Base-by-base conservation (phyloP, 2,113 vertebrate species). In the Phaethon lepturus region DNA sequence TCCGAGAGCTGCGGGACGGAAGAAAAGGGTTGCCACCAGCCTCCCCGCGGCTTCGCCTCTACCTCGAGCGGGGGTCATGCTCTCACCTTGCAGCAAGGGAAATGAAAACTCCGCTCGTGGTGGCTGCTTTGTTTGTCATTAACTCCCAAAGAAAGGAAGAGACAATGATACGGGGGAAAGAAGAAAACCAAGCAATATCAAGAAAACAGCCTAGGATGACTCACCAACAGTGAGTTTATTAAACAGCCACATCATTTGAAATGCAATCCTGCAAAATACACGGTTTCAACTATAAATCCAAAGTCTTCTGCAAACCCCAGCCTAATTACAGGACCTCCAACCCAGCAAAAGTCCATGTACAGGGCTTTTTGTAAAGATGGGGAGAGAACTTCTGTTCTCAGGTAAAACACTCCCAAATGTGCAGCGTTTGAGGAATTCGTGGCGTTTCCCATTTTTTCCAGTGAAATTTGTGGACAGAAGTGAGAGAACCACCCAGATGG, bases 1-100 rank as follows among this genome's bases (percentile, higher is more conserved):
- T 38, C 17, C 40, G 52, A 10, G 66, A 28, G n/a, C 44, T 17
- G 28, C 1, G 0, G 52, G 17, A 55, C 4, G 14, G 44, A 69
- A 77, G 71, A 22, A 22, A 20, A 55, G 20, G 16, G 23, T 10
- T 44, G 14, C 19, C 35, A 63, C 22, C 38, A 49, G 33, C 33
- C 35, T 40, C 59, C 49, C 66, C 40, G 35, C 60, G 81, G 52
- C 53, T 38, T 85, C 35, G 31, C 6, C 38, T 38, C 26, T 22
- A 16, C 26, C 29, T 52, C 13, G 45, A 44, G 24, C 29, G 11
- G 7, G 11, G 35, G 38, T 15, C n/a, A 38, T 14, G 25, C 13
- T n/a, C n/a, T 66, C 29, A n/a, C 20, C n/a, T 40, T 45, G 40
- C 40, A 73, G 67, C 24, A 19, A 55, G 35, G 40, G 58, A 78